A percentile compares a stretch with the other conserved stretches of the same genome.
phyloP scores from a whole-genome alignment of 2,888 invertebrate genomes.

The Spodoptera exigua region DNA sequence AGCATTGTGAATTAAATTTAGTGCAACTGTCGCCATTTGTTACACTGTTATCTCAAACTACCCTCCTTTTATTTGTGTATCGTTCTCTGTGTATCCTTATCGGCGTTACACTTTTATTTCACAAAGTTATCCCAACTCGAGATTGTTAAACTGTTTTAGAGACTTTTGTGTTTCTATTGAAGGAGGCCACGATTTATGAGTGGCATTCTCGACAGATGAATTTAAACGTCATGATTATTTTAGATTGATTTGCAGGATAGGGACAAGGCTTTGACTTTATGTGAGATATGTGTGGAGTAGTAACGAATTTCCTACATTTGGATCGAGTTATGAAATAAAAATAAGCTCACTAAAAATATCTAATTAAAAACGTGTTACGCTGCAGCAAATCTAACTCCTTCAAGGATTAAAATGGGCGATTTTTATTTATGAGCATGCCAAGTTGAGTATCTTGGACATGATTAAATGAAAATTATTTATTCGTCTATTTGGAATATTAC shows the following conservation, averaged over 20 bases:
- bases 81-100: constrained; percentile 58
- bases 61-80: constrained; percentile 57
- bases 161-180: constrained; percentile 38
- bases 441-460: constrained; percentile 19
- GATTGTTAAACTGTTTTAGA: constrained; percentile 29
- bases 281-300: no score
- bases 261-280: no score
- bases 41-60: constrained; percentile 41
- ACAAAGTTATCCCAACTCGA: constrained; percentile 37
- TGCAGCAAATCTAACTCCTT: no score
- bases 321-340: no score
- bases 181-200: constrained; percentile 17
- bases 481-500: constrained; percentile 20
- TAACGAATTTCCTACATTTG: no score
- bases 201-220: not conserved
- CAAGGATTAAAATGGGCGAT: no score
- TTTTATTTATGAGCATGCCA: not conserved
- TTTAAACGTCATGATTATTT: constrained; percentile 7
- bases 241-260: constrained; percentile 4
- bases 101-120: constrained; percentile 57
- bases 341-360: no score
- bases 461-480: constrained; percentile 40
- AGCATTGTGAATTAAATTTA: constrained; percentile 47
- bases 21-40: constrained; percentile 50
- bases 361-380: no score